Evolutionary conservation across 2,888 invertebrate genomes (phyloP), one percentile per base, ranked within the genome.

Genomic region (Camponotus fellah): DNA sequence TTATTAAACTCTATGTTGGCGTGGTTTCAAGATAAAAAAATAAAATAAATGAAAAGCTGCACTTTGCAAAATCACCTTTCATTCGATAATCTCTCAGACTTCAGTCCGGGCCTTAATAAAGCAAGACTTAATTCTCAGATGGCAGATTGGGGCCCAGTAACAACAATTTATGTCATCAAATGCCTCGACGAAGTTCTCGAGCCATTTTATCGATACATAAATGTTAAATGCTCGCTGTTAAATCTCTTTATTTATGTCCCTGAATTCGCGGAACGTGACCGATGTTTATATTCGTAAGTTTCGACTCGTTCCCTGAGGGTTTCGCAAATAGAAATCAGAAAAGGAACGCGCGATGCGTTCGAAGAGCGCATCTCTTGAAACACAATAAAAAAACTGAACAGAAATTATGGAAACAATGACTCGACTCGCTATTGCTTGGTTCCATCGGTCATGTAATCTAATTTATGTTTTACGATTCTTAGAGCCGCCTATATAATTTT

Each of bases 111-210:
- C 89, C 91, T 92, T 92, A 93, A 93, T 91, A 92, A 93, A 91
- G 89, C 85, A 91, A 92, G 92, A 93, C 92, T 93, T 92, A 92
- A 89, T 53, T 53, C 92, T 89, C 93, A 93, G 93, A 92, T 93
- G 93, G 82, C 83, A 53, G 74, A 72, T 62, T 58, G 37, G 66
- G 76, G 68, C 40, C 68, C 56, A 65, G 65, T 46, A 72, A 53
- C 76, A 79, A 83, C 88, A 79, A 86, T 92, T 91, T 91, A 91
- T 88, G 90, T 89, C 87, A 89, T 87, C 85, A 84, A 80, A 82
- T 85, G 82, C 87, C 86, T 83, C 85, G 68, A 53, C 56, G 49
- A 62, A 88, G 79, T 86, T 85, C 81, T 71, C 74, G 80, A 79
- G 80, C 83, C 87, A 90, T 87, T 87, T 90, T 91, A 89, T 89